Evolutionary conservation across 2,888 invertebrate genomes (phyloP), one percentile per base, ranked within the genome.

Genomic region (Automeris io): DNA sequence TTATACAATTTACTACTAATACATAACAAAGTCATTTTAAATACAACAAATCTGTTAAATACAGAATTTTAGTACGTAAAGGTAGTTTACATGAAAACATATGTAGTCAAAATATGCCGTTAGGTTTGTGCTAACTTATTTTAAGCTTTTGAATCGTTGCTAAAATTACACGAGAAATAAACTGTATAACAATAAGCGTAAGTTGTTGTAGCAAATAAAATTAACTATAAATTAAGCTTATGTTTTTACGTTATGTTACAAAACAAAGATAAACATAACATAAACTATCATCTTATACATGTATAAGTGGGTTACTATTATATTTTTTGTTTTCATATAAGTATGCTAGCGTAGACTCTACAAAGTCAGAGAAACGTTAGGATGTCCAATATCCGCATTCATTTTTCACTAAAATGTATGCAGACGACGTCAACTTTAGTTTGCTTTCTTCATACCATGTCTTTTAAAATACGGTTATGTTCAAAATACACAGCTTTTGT

Each of bases 381-480:
- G 44, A 49, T 45, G 39, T 40, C 46, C 39, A 52, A 47, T 49
- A 47, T 50, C 42, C 49, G 43, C 51, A 45, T 45, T 43, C 52
- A 59, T 61, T 63, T 59, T 49, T 63, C 63, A 63, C 46, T 46
- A 48, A 54, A 54, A 65, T 57, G 48, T 56, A 57, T 48, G 47
- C 43, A 41, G 38, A 35, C 33, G 35, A 46, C 47, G 41, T 39
- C 44, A 43, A 43, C 42, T 47, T 49, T 51, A 49, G 51, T 47
- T 49, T 46, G 41, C 39, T 47, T n/a, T n/a, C n/a, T n/a, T n/a
- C n/a, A n/a, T n/a, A n/a, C n/a, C n/a, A n/a, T n/a, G n/a, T n/a
- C n/a, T n/a, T n/a, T n/a, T n/a, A n/a, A n/a, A n/a, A n/a, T n/a
- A n/a, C n/a, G n/a, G n/a, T n/a, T n/a, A n/a, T n/a, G n/a, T n/a